Evolutionary conservation across 2,113 vertebrate genomes (phyloP).

Genomic region (Laterallus jamaicensis): DNA sequence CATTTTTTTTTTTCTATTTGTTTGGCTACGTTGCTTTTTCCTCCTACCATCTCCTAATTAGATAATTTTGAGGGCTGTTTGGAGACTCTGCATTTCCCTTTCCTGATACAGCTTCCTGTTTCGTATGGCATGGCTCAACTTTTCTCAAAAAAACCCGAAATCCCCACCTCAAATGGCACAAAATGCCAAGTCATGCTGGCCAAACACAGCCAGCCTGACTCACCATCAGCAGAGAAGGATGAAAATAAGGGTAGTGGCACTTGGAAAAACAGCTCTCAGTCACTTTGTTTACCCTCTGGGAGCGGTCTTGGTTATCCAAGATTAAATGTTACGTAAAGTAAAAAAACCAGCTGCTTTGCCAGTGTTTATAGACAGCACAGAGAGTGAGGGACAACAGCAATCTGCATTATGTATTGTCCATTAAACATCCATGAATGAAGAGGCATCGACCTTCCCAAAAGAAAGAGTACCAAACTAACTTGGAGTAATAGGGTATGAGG

Average conservation of each 20-base stretch:
- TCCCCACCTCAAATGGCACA: background rate
- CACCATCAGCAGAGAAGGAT: background rate
- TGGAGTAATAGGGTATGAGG: background rate
- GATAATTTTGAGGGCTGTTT: background rate
- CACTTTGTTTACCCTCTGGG: background rate
- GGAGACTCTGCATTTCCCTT: background rate
- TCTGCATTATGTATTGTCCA: background rate
- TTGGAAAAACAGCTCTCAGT: background rate
- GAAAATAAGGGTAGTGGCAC: background rate
- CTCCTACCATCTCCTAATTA: background rate
- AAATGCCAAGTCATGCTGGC: background rate
- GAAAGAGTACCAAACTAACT: background rate
- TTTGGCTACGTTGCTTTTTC: background rate
- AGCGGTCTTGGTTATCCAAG: background rate
- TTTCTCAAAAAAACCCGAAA: background rate
- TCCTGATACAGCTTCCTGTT: background rate
- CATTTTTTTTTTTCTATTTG: background rate
- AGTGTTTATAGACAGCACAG: background rate
- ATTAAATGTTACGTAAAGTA: background rate
- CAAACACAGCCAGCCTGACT: background rate
- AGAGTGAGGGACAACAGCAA: background rate
- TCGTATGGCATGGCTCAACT: background rate
- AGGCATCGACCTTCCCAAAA: background rate
- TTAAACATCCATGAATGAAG: background rate
- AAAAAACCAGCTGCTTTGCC: background rate